Base-by-base conservation (phyloP, 2,797 vertebrate genomes). In the Alcedo quadribrachys region DNA sequence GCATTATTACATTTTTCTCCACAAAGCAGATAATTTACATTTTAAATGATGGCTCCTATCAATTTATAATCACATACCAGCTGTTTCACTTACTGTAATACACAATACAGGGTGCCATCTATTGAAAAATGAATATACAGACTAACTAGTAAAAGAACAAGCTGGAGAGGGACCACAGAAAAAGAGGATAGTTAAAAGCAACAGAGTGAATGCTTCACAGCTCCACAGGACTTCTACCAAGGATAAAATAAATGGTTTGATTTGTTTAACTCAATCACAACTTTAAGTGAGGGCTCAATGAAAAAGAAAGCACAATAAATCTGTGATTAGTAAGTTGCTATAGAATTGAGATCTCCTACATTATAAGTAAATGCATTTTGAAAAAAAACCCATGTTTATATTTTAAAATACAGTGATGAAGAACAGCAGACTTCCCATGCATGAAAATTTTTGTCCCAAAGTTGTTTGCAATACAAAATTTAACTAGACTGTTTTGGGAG, bases 71-170 rank as follows among this genome's bases (percentile, higher is more conserved):
- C 95, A 96, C 96, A 97, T 96, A 97, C 96, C 97, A 98, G 98
- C 97, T 98, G 97, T 98, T 97, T 98, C 96, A 89, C 93, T 97
- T 97, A 96, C 97, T 96, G 95, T 90, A 97, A 93, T 96, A 95
- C 67, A 97, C 97, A 98, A 98, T 97, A 97, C 97, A 98, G 97
- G 96, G 97, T 98, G 98, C 98, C 98, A 98, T 97, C 98, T 98
- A 98, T 97, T 97, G 98, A 98, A 97, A 97, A 97, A 97, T 71
- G 96, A 96, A 96, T 95, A 96, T 93, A 98, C 92, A 95, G 87
- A 95, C 97, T 96, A 97, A 96, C 91, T 97, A 97, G 91, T 95
- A 97, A 97, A 98, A 97, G 97, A 97, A 98, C 96, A 98, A 95
- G 96, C 96, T 96, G 91, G 81, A 96, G 93, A 97, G 79, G 90